These are phyloP conservation scores for Siniperca chuatsi DNA, from an alignment of 2,113 vertebrate genomes.

Conservation along the genomic window DNA sequence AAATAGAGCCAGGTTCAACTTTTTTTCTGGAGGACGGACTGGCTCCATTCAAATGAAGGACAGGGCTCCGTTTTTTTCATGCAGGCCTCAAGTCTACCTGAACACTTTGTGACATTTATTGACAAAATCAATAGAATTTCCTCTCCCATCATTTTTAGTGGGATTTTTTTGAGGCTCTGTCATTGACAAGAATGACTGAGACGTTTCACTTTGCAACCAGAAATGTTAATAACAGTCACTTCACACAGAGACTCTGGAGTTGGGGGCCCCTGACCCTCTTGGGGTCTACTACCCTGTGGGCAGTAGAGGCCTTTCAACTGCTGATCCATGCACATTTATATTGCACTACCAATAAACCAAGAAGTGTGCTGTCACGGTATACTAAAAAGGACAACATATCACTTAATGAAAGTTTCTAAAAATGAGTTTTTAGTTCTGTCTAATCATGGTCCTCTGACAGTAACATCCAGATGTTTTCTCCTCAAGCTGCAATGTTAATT, in stretches of 20 bases:
- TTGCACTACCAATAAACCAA: neutral
- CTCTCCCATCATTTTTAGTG: neutral
- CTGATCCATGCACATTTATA: constrained; percentile 6
- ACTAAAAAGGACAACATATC: too few species aligned
- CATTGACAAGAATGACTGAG: neutral
- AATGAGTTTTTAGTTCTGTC: neutral
- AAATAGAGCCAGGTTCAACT: too few species aligned
- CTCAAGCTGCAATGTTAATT: neutral
- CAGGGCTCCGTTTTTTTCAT: too few species aligned
- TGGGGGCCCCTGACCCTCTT: neutral
- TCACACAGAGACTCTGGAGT: neutral
- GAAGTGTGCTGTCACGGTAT: neutral
- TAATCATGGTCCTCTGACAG: neutral
- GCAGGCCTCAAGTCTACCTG: too few species aligned
- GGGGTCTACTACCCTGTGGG: neutral
- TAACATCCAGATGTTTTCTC: neutral
- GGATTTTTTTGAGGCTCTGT: neutral
- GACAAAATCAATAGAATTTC: neutral
- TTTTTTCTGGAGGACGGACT: too few species aligned
- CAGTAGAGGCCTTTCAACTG: neutral
- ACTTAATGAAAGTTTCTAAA: neutral
- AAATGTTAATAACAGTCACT: neutral
- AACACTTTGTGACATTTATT: neutral
- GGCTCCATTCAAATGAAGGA: too few species aligned
- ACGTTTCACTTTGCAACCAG: neutral